A percentile compares a stretch with the other conserved stretches of the same genome.
Evolutionary conservation across 1,140 invertebrate species (phyloP).

Genomic region (Trinorchestia longiramus): DNA sequence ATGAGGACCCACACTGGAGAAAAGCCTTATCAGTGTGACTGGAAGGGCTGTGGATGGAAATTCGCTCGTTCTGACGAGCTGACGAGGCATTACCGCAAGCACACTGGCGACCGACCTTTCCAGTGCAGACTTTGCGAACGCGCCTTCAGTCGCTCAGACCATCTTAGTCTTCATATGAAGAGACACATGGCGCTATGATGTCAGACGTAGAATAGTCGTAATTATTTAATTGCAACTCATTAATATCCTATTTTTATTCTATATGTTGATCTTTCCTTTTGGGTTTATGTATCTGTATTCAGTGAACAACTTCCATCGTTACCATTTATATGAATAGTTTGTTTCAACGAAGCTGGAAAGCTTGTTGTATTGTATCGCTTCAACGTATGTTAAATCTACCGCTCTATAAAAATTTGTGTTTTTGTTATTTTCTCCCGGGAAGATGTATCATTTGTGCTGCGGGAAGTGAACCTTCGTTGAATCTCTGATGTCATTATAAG

Average conservation of each 20-base stretch:
- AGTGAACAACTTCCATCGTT: background rate
- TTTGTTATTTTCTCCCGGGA: background rate
- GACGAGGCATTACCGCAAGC: conserved; percentile 79
- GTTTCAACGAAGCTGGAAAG: background rate
- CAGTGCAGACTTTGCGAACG: conserved; percentile 76
- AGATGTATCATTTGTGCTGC: background rate
- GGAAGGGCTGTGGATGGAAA: conserved; percentile 80
- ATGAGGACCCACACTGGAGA: conserved; percentile 77
- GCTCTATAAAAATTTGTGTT: background rate
- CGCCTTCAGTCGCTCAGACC: conserved; percentile 78
- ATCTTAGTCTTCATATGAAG: conserved; percentile 79
- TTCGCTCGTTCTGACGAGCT: conserved; percentile 79
- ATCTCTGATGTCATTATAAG: background rate
- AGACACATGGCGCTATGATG: conserved; percentile 76
- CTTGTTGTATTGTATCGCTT: background rate
- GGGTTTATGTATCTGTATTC: background rate
- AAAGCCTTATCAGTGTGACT: conserved; percentile 86
- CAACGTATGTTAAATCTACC: background rate
- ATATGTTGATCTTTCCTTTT: conserved; percentile 23
- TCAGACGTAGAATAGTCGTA: background rate
- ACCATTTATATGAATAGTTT: background rate
- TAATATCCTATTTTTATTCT: background rate
- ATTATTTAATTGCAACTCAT: background rate
- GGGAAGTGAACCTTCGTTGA: background rate
- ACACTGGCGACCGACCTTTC: conserved; percentile 77